Evolutionary conservation across 2,888 invertebrate species (phyloP).

Genomic region (Eulithis prunata): DNA sequence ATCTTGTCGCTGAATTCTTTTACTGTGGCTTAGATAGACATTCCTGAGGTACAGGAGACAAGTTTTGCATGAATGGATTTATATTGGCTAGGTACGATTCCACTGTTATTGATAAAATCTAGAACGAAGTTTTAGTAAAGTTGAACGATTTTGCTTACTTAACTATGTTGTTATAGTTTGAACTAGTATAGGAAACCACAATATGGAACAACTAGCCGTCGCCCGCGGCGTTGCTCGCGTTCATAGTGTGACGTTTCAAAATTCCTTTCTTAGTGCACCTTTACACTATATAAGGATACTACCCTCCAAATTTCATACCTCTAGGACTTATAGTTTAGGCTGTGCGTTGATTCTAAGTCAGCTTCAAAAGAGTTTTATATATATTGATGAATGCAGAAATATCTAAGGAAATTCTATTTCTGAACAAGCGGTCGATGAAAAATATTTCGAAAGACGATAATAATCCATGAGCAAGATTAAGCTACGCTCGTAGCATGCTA

Average conservation of each 20-base stretch:
- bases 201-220: neutral
- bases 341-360: too few relatives aligned
- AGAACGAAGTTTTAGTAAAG: conserved; percentile 3
- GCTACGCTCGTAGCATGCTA: conserved; percentile 20
- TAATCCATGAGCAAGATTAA: conserved; percentile 8
- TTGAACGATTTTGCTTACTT: neutral
- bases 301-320: too few relatives aligned
- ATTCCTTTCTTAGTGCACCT: too few relatives aligned
- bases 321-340: too few relatives aligned
- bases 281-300: too few relatives aligned
- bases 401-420: neutral
- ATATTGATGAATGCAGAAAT: neutral
- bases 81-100: conserved; percentile 36
- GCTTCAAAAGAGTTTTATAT: too few relatives aligned
- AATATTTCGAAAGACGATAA: conserved; percentile 1
- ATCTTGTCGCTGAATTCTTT: conserved; percentile 44
- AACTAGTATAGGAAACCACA: neutral
- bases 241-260: too few relatives aligned
- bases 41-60: conserved; percentile 50
- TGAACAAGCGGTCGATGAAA: neutral
- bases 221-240: too few relatives aligned
- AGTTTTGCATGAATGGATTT: conserved; percentile 48
- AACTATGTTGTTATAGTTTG: neutral
- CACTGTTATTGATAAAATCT: conserved; percentile 3
- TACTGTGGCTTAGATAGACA: conserved; percentile 40